Evolutionary conservation across 1,140 invertebrate genomes (phyloP), one percentile per base, ranked within the genome.

Genomic region (Pogonognathellus flavescens): DNA sequence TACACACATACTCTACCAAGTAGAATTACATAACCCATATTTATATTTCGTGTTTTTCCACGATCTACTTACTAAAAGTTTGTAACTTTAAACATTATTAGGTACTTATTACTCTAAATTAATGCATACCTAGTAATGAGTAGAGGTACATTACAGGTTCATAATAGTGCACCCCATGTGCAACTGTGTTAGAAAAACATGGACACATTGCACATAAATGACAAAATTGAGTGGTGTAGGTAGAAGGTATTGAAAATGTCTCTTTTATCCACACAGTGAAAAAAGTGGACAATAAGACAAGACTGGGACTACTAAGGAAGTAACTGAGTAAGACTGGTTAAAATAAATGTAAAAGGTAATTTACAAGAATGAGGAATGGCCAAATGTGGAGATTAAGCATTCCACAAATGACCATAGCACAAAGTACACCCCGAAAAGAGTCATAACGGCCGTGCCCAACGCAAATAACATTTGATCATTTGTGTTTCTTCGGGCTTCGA

Each of bases 351-450:
- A 72, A 72, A 72, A 31, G 25, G 31, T 49, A 41, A 25, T 72
- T 49, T 16, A 76, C 9, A 76, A 41, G 41, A 50, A 76, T 49
- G 41, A 76, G 70, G 14, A 16, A 76, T 76, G 2, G 70, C 70
- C 70, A 76, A 76, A 76, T 76, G 70, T 49, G 70, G 70, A 76
- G 70, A 76, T 76, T 76, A 76, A 31, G 70, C 70, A 76, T 76
- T 76, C 41, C 70, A 76, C 41, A 76, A 76, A 76, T 50, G 70
- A 76, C 70, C 70, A 31, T 76, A 49, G 25, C 70, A 76, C 14
- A 76, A 76, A 76, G 31, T 41, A 76, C 70, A 76, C 31, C 14
- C 70, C 70, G 70, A 76, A 76, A 76, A 76, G 11, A 76, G 70
- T 76, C 70, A 76, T 76, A 76, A 76, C 49, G 70, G 70, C 49